phyloP scores from a whole-genome alignment of 2,888 invertebrate species.

The Archips crataeganus region DNA sequence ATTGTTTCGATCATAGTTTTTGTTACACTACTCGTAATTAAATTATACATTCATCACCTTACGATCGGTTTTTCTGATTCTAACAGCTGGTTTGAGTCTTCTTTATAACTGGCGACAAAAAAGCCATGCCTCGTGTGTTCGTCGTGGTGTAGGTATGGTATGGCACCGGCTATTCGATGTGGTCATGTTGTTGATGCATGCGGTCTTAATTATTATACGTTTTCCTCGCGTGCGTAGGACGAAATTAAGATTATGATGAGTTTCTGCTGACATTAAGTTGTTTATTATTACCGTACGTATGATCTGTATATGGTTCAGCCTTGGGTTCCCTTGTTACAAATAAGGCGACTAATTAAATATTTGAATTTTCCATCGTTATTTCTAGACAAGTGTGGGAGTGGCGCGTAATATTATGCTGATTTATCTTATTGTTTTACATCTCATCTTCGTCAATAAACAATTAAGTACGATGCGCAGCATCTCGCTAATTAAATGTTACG shows the following conservation, averaged over 20 bases:
- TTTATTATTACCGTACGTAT: conserved; percentile 66
- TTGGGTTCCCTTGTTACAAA: conserved; percentile 75
- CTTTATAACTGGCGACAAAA: conserved; percentile 15
- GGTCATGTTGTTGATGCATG: conserved; percentile 47
- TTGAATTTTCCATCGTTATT: conserved; percentile 79
- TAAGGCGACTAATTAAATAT: conserved; percentile 80
- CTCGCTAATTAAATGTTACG: conserved; percentile 47
- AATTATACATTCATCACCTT: conserved; percentile 11
- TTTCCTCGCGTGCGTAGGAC: conserved; percentile 78
- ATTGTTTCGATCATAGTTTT: conserved; percentile 53
- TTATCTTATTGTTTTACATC: conserved; percentile 55
- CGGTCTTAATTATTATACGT: conserved; percentile 58
- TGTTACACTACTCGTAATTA: conserved; percentile 41
- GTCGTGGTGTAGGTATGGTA: conserved; percentile 22
- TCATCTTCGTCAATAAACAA: conserved; percentile 47
- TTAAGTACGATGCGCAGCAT: conserved; percentile 42
- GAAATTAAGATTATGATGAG: conserved; percentile 79
- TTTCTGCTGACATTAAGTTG: conserved; percentile 75
- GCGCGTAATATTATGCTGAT: conserved; percentile 65
- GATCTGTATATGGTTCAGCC: conserved; percentile 76
- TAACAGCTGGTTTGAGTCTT: not conserved
- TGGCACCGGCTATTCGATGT: conserved; percentile 27
- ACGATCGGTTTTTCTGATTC: not conserved
- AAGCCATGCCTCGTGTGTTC: conserved; percentile 1
- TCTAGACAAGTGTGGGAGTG: conserved; percentile 70